Conservation (phyloP, 2,113 vertebrate genomes). For the Pantherophis guttatus region DNA sequence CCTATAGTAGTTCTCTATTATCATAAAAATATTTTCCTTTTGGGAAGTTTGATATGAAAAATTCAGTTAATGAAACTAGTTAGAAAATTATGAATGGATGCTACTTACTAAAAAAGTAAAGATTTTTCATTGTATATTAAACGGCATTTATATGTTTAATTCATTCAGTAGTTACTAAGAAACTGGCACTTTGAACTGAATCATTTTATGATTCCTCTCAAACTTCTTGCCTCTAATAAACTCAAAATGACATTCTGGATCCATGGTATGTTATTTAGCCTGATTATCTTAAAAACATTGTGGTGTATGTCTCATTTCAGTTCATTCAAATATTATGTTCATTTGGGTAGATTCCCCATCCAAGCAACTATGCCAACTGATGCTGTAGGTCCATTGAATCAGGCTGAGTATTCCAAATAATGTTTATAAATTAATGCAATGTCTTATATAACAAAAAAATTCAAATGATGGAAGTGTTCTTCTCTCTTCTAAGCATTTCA, state of each 20-base stretch:
- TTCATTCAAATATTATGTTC: background rate
- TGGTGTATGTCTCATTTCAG: slow-evolving; percentile 22
- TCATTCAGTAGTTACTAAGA: background rate
- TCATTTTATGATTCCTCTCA: background rate
- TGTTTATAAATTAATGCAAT: background rate
- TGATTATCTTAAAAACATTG: slow-evolving; percentile 43
- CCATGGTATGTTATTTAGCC: slow-evolving; percentile 1
- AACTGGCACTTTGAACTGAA: background rate
- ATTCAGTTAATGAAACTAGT: slow-evolving; percentile 23
- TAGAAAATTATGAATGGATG: slow-evolving; percentile 30
- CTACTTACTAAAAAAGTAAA: slow-evolving; percentile 46
- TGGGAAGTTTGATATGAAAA: slow-evolving; percentile 4
- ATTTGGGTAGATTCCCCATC: background rate
- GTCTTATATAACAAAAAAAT: background rate
- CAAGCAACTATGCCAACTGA: background rate
- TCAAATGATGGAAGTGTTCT: background rate
- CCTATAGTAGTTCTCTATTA: slow-evolving; percentile 21
- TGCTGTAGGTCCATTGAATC: slow-evolving; percentile 14
- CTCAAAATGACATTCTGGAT: background rate
- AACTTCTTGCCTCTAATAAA: background rate
- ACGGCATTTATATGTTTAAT: background rate
- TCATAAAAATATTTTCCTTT: slow-evolving; percentile 32
- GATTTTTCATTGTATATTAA: background rate
- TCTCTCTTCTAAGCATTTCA: background rate
- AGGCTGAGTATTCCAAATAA: slow-evolving; percentile 38